phyloP scores from a whole-genome alignment of 2,888 invertebrate species.

The Oscheius sp. region DNA sequence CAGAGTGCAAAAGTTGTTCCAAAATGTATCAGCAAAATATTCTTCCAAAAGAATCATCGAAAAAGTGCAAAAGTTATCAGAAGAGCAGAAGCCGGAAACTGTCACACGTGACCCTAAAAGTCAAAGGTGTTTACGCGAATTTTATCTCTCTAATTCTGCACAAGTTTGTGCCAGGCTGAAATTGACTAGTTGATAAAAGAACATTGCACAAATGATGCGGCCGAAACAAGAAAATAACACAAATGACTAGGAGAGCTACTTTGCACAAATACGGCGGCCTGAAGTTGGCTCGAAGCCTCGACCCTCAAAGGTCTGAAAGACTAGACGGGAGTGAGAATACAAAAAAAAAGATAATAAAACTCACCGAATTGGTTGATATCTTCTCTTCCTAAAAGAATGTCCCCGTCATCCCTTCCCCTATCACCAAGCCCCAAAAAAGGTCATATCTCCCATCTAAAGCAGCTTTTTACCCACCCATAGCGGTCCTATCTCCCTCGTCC shows the following conservation, averaged over 20 bases:
- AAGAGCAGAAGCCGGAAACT: too few species aligned
- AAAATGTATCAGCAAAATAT: neutral
- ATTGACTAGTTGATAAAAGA: neutral
- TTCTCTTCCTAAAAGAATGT: neutral
- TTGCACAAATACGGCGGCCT: slow-evolving; percentile 23
- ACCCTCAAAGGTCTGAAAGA: too few species aligned
- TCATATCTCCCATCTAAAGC: neutral
- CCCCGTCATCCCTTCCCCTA: neutral
- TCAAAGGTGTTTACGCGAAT: too few species aligned
- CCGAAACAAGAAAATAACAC: neutral
- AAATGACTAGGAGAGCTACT: slow-evolving; percentile 3
- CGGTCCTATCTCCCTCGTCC: neutral
- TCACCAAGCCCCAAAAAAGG: neutral
- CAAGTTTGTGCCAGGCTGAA: neutral
- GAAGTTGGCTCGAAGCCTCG: neutral
- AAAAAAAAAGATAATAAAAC: neutral
- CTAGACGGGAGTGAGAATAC: neutral
- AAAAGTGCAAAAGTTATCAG: too few species aligned
- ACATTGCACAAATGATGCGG: neutral
- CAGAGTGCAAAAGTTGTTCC: neutral
- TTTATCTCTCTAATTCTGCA: too few species aligned
- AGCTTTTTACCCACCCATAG: neutral
- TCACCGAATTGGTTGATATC: neutral
- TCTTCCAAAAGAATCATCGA: neutral
- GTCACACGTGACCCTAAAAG: too few species aligned